Conservation (phyloP, 2,888 invertebrate genomes). For the Lacanobia oleracea region DNA sequence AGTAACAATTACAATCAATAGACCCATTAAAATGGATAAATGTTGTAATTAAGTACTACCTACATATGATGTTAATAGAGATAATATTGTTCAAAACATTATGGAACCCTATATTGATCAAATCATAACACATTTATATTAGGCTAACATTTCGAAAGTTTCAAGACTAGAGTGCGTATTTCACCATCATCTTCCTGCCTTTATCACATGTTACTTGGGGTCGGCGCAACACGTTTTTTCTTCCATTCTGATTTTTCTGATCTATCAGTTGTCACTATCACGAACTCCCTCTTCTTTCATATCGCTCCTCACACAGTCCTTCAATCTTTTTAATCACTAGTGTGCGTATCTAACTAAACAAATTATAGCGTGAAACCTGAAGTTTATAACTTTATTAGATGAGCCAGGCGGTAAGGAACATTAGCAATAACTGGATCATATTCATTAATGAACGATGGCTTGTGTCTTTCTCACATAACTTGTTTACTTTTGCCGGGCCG, state of each 20-base stretch:
- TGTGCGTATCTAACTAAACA: neutral
- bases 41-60: neutral
- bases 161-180: conserved; percentile 1
- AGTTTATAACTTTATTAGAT: conserved; percentile 36
- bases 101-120: conserved; percentile 1
- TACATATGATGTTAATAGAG: neutral
- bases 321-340: too few relatives aligned
- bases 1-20: neutral
- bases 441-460: conserved; percentile 40
- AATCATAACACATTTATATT: conserved; percentile 2
- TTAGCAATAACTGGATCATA: conserved; percentile 38
- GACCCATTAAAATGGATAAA: neutral
- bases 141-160: neutral
- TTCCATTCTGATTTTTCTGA: too few relatives aligned
- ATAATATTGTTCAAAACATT: neutral
- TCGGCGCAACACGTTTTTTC: too few relatives aligned
- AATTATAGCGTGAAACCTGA: conserved; percentile 1
- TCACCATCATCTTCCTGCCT: too few relatives aligned
- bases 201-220: too few relatives aligned
- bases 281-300: too few relatives aligned
- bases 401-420: conserved; percentile 2
- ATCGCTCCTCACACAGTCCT: too few relatives aligned
- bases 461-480: conserved; percentile 47
- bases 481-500: conserved; percentile 36
- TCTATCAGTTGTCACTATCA: too few relatives aligned